phyloP scores from a whole-genome alignment of 1,140 invertebrate genomes.

The Conus betulinus region DNA sequence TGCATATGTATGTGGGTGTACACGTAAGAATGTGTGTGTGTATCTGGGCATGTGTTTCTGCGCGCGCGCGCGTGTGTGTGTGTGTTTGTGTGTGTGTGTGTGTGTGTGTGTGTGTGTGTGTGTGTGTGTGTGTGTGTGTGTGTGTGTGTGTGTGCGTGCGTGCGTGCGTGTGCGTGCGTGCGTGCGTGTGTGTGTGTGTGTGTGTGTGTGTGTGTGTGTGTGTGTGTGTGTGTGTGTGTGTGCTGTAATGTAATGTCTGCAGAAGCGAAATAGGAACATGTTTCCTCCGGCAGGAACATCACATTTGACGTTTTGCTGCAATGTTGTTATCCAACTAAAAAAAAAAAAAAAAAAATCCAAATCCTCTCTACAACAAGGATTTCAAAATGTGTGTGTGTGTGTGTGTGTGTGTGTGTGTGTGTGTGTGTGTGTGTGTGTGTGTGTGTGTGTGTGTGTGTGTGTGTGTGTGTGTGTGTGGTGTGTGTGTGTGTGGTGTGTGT shows the following conservation, averaged over 20 bases:
- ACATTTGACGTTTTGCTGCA: too few species aligned
- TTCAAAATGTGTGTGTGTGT: not conserved
- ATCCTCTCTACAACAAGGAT: too few species aligned
- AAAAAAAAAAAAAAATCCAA: too few species aligned
- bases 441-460: slow-evolving; percentile 7
- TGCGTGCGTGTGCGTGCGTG: not conserved
- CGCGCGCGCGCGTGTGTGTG: not conserved
- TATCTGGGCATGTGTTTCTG: too few species aligned
- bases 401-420: not conserved
- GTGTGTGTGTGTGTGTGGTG: not conserved
- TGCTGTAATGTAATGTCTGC: too few species aligned
- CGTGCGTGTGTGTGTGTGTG: not conserved
- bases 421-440: not conserved
- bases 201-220: not conserved
- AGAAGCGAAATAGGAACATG: too few species aligned
- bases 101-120: not conserved
- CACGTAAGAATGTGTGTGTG: not conserved
- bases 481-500: slow-evolving; percentile 10
- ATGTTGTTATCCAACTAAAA: too few species aligned
- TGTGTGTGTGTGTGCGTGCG: not conserved
- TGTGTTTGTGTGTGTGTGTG: not conserved
- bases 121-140: not conserved
- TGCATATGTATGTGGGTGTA: not conserved
- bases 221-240: not conserved
- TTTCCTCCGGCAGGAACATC: too few species aligned